Conservation (phyloP, 2,113 vertebrate species). For the Equus quagga region DNA sequence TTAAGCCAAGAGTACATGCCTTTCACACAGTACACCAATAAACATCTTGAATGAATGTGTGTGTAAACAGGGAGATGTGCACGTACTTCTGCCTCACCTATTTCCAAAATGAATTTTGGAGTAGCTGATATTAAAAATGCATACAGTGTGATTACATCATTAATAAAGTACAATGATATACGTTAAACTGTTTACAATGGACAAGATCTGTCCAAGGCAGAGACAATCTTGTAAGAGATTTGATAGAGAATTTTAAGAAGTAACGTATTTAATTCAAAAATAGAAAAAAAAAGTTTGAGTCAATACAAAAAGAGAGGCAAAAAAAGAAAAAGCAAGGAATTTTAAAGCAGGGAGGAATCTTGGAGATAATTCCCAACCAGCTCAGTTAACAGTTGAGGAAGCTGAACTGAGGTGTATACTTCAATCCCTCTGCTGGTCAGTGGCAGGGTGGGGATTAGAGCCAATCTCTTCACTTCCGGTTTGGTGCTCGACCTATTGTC, state of each 20-base stretch:
- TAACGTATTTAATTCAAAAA: not conserved
- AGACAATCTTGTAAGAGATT: not conserved
- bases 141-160: not conserved
- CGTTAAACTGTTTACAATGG: not conserved
- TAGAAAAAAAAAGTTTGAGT: not conserved
- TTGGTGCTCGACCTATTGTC: not conserved
- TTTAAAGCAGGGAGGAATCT: not conserved
- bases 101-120: not conserved
- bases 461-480: not conserved
- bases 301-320: not conserved
- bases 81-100: not conserved
- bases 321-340: not conserved
- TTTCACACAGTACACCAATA: not conserved
- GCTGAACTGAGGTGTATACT: not conserved
- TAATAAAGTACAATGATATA: not conserved
- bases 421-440: not conserved
- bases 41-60: not conserved
- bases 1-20: not conserved
- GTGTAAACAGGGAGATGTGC: not conserved
- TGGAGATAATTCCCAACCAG: not conserved
- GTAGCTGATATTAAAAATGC: not conserved
- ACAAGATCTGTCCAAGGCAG: not conserved
- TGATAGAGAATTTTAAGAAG: slow-evolving; percentile 30
- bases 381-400: not conserved
- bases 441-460: too few species aligned